Base-by-base conservation (phyloP, 1,140 invertebrate genomes). In the Babylonia areolata region DNA sequence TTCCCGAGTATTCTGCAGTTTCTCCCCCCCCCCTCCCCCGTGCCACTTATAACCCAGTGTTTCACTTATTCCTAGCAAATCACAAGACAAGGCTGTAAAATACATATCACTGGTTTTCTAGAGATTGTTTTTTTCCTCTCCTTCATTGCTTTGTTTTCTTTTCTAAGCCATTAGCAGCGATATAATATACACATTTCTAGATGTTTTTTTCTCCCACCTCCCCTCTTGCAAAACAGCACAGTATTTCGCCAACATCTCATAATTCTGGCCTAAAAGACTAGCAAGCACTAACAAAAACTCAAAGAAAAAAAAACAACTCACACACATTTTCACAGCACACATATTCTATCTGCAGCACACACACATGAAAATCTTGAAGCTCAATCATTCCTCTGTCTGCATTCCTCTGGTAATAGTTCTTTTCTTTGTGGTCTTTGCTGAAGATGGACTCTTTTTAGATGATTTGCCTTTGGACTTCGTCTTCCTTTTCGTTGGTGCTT, bases 331-430 rank as follows among this genome's bases (percentile, higher is more conserved):
- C 39, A 77, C 42, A 6, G 15, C 79, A 81, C 42, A 81, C n/a
- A 51, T 3, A 46, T 28, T 42, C 37, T 80, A 9, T 31, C 78
- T 20, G 78, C 77, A 42, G 28, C 28, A 12, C 23, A 23, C 6
- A 77, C 15, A 35, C 15, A n/a, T n/a, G 31, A 39, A 77, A 77
- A 5, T 28, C 31, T 20, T 31, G 9, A 31, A 54, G 31, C 40
- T 51, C 78, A 80, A 33, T 58, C 46, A 80, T 37, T 54, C 78
- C 28, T 80, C 78, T n/a, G 78, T 80, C 46, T 80, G 46, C 78
- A 80, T 42, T 54, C n/a, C 78, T 33, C 31, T 80, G 12, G 46
- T 54, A 31, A 80, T 80, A 0, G 46, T 80, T 80, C 78, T 54
- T 37, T 80, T 80, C 46, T 54, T 58, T n/a, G 40, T 40, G 33